Percentiles rank a stretch among this genome's conserved stretches.
phyloP scores from a whole-genome alignment of 2,113 vertebrate species.

The Hippocampus guttulatus region DNA sequence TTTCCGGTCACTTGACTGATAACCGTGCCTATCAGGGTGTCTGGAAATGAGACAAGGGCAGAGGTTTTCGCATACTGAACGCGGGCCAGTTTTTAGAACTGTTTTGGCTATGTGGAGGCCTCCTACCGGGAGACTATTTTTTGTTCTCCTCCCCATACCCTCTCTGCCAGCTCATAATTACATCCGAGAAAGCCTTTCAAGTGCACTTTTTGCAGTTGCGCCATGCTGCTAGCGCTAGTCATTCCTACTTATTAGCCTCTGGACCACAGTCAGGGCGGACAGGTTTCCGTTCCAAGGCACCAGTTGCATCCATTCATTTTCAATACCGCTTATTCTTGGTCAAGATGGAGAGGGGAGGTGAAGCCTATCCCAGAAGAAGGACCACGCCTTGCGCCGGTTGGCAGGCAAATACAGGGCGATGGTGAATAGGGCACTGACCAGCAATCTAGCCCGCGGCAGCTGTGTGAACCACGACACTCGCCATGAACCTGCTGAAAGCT shows the following conservation, averaged over 20 bases:
- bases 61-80: conserved; percentile 20
- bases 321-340: neutral
- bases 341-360: neutral
- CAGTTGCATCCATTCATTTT: conserved; percentile 5
- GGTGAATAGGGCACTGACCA: neutral
- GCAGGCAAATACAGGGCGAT: neutral
- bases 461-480: neutral
- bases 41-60: conserved; percentile 55
- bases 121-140: neutral
- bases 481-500: neutral
- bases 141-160: neutral
- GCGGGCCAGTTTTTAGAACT: neutral
- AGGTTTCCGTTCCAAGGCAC: neutral
- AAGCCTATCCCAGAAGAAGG: neutral
- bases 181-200: neutral
- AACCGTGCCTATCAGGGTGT: conserved; percentile 83
- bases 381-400: neutral
- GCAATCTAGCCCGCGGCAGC: neutral
- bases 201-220: neutral
- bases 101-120: neutral
- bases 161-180: neutral
- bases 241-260: conserved; percentile 10
- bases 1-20: conserved; percentile 95
- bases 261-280: neutral
- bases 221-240: neutral